Evolutionary conservation across 2,113 vertebrate species (phyloP).

Genomic region (Melanerpes formicivorus): DNA sequence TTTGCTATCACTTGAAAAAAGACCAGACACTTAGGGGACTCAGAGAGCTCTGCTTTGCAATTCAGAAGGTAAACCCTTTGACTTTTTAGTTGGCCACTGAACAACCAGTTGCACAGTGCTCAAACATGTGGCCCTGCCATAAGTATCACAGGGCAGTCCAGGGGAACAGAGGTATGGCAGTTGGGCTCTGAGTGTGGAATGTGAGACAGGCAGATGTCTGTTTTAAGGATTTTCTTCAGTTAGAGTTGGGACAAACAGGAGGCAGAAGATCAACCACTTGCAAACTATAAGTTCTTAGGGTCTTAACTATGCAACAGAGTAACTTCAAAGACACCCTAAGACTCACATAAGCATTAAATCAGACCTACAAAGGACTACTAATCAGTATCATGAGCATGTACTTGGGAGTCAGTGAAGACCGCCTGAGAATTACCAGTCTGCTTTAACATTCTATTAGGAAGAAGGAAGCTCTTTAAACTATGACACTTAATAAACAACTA

Average conservation of each 20-base stretch:
- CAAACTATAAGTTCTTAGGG: background rate
- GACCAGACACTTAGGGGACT: background rate
- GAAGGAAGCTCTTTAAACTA: background rate
- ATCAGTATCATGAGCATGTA: fast-evolving
- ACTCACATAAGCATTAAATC: background rate
- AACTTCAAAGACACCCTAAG: background rate
- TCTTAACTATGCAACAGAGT: background rate
- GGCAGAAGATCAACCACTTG: background rate
- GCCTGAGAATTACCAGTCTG: background rate
- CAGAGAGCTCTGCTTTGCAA: background rate
- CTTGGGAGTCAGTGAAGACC: background rate
- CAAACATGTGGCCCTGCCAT: background rate
- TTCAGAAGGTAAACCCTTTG: background rate
- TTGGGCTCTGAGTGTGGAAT: background rate
- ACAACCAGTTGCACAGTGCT: background rate
- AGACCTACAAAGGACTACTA: background rate
- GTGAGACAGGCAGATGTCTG: background rate
- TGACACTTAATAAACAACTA: background rate
- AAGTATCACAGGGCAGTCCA: background rate
- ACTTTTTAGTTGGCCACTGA: background rate
- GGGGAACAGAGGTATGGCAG: background rate
- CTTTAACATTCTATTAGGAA: background rate
- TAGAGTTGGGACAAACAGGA: background rate
- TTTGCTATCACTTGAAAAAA: background rate
- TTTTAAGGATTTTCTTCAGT: background rate